phyloP scores from a whole-genome alignment of 2,113 vertebrate genomes.

The Lucifuga dentata region DNA sequence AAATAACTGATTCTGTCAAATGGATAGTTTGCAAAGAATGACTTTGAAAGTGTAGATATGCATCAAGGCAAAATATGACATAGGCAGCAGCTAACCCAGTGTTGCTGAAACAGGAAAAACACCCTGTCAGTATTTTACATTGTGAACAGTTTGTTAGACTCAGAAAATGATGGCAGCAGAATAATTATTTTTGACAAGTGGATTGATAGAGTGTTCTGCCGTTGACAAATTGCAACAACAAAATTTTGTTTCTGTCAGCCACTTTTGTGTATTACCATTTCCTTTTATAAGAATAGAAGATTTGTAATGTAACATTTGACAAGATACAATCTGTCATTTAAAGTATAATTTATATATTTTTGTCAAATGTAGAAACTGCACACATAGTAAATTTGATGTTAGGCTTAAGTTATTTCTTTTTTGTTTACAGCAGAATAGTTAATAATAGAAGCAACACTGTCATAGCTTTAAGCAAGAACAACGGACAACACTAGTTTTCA shows the following conservation, averaged over 20 bases:
- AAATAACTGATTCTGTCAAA: slow-evolving; percentile 79
- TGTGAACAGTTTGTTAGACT: slow-evolving; percentile 73
- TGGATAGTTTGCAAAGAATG: slow-evolving; percentile 75
- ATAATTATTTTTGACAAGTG: slow-evolving; percentile 80
- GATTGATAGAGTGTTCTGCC: slow-evolving; percentile 77
- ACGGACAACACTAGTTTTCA: slow-evolving; percentile 14
- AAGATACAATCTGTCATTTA: slow-evolving; percentile 72
- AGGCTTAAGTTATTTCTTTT: slow-evolving; percentile 38
- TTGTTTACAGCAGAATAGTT: slow-evolving; percentile 30
- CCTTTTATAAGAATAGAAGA: slow-evolving; percentile 63
- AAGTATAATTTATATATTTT: slow-evolving; percentile 55
- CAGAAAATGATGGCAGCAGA: slow-evolving; percentile 69
- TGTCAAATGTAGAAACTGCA: slow-evolving; percentile 64
- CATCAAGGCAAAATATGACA: slow-evolving; percentile 73
- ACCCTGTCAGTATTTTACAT: slow-evolving; percentile 76
- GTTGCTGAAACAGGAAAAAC: slow-evolving; percentile 72
- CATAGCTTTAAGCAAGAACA: slow-evolving; percentile 46
- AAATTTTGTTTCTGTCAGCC: slow-evolving; percentile 79
- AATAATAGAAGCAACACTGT: slow-evolving; percentile 47
- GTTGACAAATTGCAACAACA: slow-evolving; percentile 77
- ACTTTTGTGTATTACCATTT: slow-evolving; percentile 67
- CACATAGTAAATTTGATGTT: slow-evolving; percentile 52
- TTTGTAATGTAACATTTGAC: slow-evolving; percentile 59
- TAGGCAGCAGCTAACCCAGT: slow-evolving; percentile 60
- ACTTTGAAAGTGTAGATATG: slow-evolving; percentile 72